Evolutionary conservation across 1,140 invertebrate species (phyloP).

Genomic region (Drosophila simulans): DNA sequence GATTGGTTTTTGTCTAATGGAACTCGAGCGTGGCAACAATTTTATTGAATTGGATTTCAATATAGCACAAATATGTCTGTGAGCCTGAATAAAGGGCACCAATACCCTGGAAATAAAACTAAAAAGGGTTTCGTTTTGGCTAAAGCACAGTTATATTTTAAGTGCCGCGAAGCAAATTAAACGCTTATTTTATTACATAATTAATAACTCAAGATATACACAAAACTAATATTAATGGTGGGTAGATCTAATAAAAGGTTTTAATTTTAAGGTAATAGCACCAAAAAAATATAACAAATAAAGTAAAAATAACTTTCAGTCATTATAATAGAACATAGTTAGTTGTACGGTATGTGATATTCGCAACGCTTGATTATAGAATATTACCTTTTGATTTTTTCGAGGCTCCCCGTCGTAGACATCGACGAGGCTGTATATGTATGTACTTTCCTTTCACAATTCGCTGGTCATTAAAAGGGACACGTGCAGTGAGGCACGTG

Average conservation of each 20-base stretch:
- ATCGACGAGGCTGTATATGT: background rate
- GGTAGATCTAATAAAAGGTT: no score
- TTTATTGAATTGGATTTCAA: slow-evolving; percentile 84
- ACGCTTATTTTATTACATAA: no score
- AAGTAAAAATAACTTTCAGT: background rate
- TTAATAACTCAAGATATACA: no score
- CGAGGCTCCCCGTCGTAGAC: background rate
- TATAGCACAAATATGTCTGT: slow-evolving; percentile 50
- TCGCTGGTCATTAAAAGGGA: slow-evolving; percentile 84
- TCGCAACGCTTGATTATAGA: background rate
- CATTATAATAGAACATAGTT: no score
- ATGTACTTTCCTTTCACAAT: slow-evolving; percentile 63
- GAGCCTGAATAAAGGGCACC: slow-evolving; percentile 31
- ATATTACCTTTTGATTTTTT: slow-evolving; percentile 60
- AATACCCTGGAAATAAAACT: slow-evolving; percentile 1
- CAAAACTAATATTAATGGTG: no score
- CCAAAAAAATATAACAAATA: background rate
- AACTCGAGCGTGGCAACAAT: slow-evolving; percentile 80
- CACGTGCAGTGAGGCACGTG: slow-evolving; percentile 83
- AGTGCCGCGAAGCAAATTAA: no score
- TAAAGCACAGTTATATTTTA: no score
- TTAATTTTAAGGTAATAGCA: no score
- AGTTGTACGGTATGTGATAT: background rate
- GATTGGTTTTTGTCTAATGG: slow-evolving; percentile 84
- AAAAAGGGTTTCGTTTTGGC: no score